phyloP scores from a whole-genome alignment of 1,140 invertebrate species.

The Heliconius hermathena region DNA sequence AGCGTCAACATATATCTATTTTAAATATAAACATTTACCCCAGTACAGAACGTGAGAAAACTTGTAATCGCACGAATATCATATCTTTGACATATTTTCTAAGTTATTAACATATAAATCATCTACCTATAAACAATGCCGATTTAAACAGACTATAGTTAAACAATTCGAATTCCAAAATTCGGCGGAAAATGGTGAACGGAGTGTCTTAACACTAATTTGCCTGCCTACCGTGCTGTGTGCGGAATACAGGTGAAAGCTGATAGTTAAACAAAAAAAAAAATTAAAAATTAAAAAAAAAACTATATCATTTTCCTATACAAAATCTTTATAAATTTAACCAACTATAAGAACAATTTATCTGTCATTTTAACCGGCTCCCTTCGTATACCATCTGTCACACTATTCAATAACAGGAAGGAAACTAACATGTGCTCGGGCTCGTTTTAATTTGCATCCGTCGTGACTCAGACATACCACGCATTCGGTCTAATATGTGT shows the following conservation, averaged over 20 bases:
- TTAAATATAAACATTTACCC: too few relatives aligned
- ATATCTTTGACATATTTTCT: too few relatives aligned
- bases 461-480: constrained; percentile 22
- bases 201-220: too few relatives aligned
- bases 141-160: background rate
- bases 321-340: constrained; percentile 3
- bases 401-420: constrained; percentile 34
- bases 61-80: too few relatives aligned
- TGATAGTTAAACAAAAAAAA: background rate
- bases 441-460: constrained; percentile 35
- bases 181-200: too few relatives aligned
- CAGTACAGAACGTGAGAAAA: too few relatives aligned
- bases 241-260: too few relatives aligned
- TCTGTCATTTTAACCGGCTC: constrained; percentile 28
- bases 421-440: constrained; percentile 30
- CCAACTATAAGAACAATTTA: constrained; percentile 18
- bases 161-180: background rate
- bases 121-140: background rate
- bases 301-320: background rate
- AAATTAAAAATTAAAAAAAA: too few relatives aligned
- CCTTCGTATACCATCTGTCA: constrained; percentile 28
- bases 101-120: too few relatives aligned
- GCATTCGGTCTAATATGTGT: background rate
- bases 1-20: too few relatives aligned
- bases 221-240: too few relatives aligned